Conservation (phyloP, 2,888 invertebrate species). For the Poecilobothrus nobilitatus region DNA sequence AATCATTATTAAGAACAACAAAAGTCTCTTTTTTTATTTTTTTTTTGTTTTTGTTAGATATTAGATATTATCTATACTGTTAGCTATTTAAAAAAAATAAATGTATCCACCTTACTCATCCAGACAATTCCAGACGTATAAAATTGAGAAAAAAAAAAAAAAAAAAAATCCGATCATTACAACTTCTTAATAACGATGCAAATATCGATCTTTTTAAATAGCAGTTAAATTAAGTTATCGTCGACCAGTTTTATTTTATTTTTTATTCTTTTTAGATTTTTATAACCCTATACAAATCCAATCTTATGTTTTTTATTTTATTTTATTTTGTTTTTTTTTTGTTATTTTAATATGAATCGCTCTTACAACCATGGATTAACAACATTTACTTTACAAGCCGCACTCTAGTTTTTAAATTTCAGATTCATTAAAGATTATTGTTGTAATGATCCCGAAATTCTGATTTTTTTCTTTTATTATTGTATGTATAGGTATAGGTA, state of each 20-base stretch:
- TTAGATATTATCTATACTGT: background rate
- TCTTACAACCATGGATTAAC: no score
- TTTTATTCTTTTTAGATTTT: background rate
- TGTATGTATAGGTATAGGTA: no score
- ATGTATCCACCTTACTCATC: background rate
- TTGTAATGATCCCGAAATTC: no score
- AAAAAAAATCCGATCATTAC: background rate
- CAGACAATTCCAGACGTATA: background rate
- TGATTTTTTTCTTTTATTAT: no score
- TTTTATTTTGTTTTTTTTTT: background rate
- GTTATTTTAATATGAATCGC: no score
- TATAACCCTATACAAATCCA: background rate
- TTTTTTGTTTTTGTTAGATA: background rate
- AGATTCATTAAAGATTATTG: no score
- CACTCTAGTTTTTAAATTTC: no score
- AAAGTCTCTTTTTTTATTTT: no score
- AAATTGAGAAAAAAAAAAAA: background rate
- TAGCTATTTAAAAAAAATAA: background rate
- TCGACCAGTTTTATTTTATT: background rate
- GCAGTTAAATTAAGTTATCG: conserved; percentile 9
- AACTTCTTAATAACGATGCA: background rate
- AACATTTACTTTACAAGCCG: no score
- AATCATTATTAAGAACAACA: no score
- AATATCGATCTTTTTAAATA: background rate
- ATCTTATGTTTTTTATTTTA: background rate